phyloP scores from a whole-genome alignment of 2,797 vertebrate species.

The Poeciliopsis paucimaculata region DNA sequence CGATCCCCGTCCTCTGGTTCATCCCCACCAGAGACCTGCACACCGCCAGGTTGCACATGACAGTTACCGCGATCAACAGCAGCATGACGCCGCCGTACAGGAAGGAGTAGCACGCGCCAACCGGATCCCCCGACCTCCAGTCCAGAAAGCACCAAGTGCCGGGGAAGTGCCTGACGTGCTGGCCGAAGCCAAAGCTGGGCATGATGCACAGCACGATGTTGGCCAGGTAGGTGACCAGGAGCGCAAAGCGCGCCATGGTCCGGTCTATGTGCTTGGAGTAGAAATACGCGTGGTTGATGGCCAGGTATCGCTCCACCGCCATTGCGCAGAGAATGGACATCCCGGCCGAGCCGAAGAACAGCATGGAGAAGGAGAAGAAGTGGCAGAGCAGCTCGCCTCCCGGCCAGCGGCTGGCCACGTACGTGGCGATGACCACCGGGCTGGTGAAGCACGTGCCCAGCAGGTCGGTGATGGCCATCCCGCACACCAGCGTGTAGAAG shows the following conservation, averaged over 20 bases:
- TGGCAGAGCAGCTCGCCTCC: slow-evolving; percentile 82
- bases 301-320: slow-evolving; percentile 85
- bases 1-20: slow-evolving; percentile 78
- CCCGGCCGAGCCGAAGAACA: slow-evolving; percentile 85
- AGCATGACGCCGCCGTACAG: slow-evolving; percentile 83
- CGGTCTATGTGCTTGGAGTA: slow-evolving; percentile 83
- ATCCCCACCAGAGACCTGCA: slow-evolving; percentile 83
- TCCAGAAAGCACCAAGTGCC: slow-evolving; percentile 86
- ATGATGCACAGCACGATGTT: slow-evolving; percentile 80
- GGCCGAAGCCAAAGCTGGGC: slow-evolving; percentile 84
- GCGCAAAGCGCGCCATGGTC: slow-evolving; percentile 77
- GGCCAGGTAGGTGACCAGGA: slow-evolving; percentile 74
- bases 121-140: slow-evolving; percentile 79
- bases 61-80: slow-evolving; percentile 78
- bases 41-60: slow-evolving; percentile 82
- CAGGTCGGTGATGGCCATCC: slow-evolving; percentile 86
- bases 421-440: slow-evolving; percentile 85
- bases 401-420: slow-evolving; percentile 78
- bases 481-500: slow-evolving; percentile 84
- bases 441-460: slow-evolving; percentile 86
- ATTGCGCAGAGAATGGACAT: slow-evolving; percentile 86
- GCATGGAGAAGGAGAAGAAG: slow-evolving; percentile 87
- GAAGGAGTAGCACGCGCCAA: slow-evolving; percentile 81
- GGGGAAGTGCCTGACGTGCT: slow-evolving; percentile 78
- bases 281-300: slow-evolving; percentile 85